A percentile compares a stretch with the other conserved stretches of the same genome.
Conservation (phyloP, 2,797 vertebrate genomes). For the Mus caroli region DNA sequence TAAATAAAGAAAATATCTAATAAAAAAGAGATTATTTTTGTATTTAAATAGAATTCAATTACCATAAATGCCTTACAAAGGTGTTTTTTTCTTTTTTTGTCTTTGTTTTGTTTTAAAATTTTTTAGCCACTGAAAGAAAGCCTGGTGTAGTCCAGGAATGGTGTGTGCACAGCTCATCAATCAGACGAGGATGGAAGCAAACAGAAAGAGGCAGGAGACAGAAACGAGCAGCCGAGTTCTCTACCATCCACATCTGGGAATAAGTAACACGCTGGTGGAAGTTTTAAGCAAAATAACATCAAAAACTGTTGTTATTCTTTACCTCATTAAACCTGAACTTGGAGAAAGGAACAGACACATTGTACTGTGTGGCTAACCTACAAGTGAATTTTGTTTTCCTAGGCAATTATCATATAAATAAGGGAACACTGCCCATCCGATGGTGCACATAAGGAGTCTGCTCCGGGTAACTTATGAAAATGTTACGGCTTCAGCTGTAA, state of each 20-base stretch:
- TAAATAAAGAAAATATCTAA: no score
- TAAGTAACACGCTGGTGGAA: constrained; percentile 12
- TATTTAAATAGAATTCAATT: neutral
- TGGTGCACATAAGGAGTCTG: neutral
- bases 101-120: neutral
- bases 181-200: neutral
- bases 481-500: neutral
- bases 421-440: neutral
- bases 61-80: neutral
- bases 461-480: constrained; percentile 51
- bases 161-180: neutral
- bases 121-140: constrained; percentile 33
- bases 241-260: neutral
- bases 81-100: neutral
- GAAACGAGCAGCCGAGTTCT: neutral
- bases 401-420: neutral
- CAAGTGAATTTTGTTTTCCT: constrained; percentile 39
- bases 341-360: constrained; percentile 56
- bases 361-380: constrained; percentile 8
- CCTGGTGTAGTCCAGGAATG: neutral
- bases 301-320: constrained; percentile 12
- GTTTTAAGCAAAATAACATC: constrained; percentile 45
- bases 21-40: no score
- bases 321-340: constrained; percentile 30
- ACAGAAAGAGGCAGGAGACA: constrained; percentile 15